phyloP scores from a whole-genome alignment of 2,113 vertebrate genomes.

The Lamprologus callipterus region DNA sequence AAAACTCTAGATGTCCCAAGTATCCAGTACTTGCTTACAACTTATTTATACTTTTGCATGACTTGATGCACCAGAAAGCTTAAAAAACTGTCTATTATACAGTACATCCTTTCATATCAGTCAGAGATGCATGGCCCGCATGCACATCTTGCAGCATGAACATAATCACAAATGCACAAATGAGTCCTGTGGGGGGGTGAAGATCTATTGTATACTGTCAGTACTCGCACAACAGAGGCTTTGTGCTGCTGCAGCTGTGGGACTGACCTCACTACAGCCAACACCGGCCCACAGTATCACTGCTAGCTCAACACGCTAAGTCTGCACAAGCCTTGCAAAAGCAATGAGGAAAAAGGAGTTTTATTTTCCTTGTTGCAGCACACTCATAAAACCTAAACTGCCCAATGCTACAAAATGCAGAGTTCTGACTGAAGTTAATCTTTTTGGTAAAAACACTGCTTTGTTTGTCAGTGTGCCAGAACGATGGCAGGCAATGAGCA shows the following conservation, averaged over 20 bases:
- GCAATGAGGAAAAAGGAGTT: neutral
- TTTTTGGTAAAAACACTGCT: neutral
- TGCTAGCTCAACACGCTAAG: neutral
- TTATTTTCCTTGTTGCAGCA: neutral
- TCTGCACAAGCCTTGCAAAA: neutral
- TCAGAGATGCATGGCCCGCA: neutral
- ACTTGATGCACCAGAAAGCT: neutral
- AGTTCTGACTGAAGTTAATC: neutral
- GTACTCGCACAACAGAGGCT: conserved; percentile 1
- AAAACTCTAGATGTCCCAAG: neutral
- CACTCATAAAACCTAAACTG: neutral
- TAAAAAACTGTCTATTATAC: neutral
- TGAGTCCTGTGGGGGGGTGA: neutral
- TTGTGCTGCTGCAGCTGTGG: conserved; percentile 27
- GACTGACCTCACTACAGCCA: neutral
- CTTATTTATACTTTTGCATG: neutral
- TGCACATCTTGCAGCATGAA: neutral
- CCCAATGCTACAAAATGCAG: neutral
- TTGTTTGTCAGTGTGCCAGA: neutral
- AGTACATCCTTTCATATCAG: neutral
- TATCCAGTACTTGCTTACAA: neutral
- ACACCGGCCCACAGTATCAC: neutral
- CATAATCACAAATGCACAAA: neutral
- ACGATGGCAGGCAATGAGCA: neutral
- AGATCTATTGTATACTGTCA: neutral